A percentile compares a stretch with the other conserved stretches of the same genome.
Evolutionary conservation across 2,888 invertebrate genomes (phyloP).

Genomic region (Erebia ligea): DNA sequence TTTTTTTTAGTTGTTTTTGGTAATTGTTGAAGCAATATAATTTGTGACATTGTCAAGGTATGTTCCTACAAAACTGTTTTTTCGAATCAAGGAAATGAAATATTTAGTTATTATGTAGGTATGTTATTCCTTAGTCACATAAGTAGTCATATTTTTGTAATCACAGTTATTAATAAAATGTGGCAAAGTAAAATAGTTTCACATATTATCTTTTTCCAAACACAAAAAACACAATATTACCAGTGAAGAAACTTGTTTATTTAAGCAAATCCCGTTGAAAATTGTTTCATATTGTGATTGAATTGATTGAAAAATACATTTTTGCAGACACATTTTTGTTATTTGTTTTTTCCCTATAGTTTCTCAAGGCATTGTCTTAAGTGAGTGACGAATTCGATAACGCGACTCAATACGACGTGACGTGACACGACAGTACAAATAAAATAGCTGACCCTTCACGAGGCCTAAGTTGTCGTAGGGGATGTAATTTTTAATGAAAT

Average conservation of each 20-base stretch:
- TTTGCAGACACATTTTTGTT: constrained; percentile 68
- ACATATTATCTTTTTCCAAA: not conserved
- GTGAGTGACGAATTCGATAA: too few relatives aligned
- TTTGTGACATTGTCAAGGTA: constrained; percentile 51
- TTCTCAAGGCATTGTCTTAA: too few relatives aligned
- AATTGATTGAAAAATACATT: constrained; percentile 72
- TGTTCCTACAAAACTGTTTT: constrained; percentile 60
- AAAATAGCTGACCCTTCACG: too few relatives aligned
- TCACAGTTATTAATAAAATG: constrained; percentile 46
- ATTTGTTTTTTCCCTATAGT: constrained; percentile 36
- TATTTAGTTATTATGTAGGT: constrained; percentile 57
- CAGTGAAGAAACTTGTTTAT: not conserved
- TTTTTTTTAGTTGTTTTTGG: not conserved
- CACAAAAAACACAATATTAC: not conserved
- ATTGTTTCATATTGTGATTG: constrained; percentile 56
- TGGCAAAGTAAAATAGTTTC: not conserved
- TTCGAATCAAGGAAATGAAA: constrained; percentile 53
- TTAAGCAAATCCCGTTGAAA: constrained; percentile 14
- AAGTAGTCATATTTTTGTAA: constrained; percentile 79
- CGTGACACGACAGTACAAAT: too few relatives aligned
- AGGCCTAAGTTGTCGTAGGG: too few relatives aligned
- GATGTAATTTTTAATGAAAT: too few relatives aligned
- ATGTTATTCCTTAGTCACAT: constrained; percentile 61
- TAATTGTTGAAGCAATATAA: constrained; percentile 26
- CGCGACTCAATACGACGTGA: too few relatives aligned